Evolutionary conservation across 1,140 invertebrate species (phyloP).

Genomic region (honey bee (Apis mellifera)): DNA sequence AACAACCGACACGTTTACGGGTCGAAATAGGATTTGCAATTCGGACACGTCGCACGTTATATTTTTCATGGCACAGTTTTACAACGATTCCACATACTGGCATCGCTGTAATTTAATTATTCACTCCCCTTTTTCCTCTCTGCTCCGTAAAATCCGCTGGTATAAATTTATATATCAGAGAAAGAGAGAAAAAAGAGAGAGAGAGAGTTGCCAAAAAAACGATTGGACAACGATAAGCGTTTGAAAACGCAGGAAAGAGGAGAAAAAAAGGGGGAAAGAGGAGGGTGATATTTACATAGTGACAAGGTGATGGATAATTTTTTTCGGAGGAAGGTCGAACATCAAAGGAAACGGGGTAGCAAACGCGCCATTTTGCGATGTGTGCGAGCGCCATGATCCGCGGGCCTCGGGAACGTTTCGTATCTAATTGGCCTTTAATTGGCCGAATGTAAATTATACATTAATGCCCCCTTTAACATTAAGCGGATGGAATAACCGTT

Average conservation of each 20-base stretch:
- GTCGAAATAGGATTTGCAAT: conserved; percentile 38
- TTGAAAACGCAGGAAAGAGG: neutral
- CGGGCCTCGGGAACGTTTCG: conserved; percentile 29
- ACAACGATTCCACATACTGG: conserved; percentile 10
- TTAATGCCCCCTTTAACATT: conserved; percentile 53
- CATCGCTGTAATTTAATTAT: conserved; percentile 39
- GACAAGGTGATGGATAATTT: conserved; percentile 37
- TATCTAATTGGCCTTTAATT: conserved; percentile 58
- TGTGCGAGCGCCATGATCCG: neutral
- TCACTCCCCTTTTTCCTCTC: neutral
- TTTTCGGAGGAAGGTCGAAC: conserved; percentile 24
- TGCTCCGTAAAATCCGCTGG: neutral
- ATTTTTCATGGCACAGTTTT: conserved; percentile 36
- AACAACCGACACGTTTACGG: neutral
- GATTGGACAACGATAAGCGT: neutral
- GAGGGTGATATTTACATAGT: conserved; percentile 3
- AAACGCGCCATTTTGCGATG: conserved; percentile 20
- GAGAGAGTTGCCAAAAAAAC: conserved; percentile 4
- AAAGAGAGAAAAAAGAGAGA: neutral
- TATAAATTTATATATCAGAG: conserved; percentile 14
- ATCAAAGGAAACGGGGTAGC: conserved; percentile 28
- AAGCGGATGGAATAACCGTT: conserved; percentile 39
- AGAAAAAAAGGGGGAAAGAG: too few relatives aligned
- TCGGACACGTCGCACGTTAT: conserved; percentile 36
- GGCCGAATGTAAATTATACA: conserved; percentile 57